phyloP scores from a whole-genome alignment of 2,797 vertebrate genomes.

The Lagocephalus sceleratus region DNA sequence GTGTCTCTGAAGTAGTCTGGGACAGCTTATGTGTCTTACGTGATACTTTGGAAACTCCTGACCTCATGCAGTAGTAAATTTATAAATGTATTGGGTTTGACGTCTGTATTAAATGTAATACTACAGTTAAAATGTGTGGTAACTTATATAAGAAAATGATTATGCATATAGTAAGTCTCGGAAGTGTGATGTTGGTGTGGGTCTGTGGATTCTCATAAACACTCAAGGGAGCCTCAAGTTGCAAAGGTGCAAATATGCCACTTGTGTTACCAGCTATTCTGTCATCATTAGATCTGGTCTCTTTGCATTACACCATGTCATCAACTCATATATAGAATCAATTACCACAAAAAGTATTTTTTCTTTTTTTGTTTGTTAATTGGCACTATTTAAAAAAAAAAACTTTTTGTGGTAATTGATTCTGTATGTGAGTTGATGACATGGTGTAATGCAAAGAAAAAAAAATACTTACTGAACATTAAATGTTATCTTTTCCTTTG shows the following conservation, averaged over 20 bases:
- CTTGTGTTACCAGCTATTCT: conserved; percentile 41
- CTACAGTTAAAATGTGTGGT: not conserved
- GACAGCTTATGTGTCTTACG: conserved; percentile 15
- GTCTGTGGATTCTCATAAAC: conserved; percentile 55
- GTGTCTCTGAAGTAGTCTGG: conserved; percentile 14
- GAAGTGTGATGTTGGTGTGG: conserved; percentile 15
- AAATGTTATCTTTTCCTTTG: too few relatives aligned
- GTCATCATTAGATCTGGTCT: conserved; percentile 15
- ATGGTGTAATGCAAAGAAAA: conserved; percentile 8
- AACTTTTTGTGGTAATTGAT: not conserved
- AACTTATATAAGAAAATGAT: not conserved
- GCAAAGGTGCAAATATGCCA: conserved; percentile 46
- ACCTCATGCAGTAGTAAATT: conserved; percentile 9
- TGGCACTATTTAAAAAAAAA: not conserved
- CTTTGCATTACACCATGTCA: conserved; percentile 15
- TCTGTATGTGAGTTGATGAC: conserved; percentile 1
- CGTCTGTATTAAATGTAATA: not conserved
- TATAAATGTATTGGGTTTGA: not conserved
- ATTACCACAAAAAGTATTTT: not conserved
- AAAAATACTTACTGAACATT: too few relatives aligned
- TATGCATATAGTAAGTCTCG: not conserved
- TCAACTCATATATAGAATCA: not conserved
- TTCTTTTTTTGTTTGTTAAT: not conserved
- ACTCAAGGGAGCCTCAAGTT: conserved; percentile 54
- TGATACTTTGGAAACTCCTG: conserved; percentile 24